Evolutionary conservation across 2,888 invertebrate genomes (phyloP).

Genomic region (Petrolisthes cinctipes): DNA sequence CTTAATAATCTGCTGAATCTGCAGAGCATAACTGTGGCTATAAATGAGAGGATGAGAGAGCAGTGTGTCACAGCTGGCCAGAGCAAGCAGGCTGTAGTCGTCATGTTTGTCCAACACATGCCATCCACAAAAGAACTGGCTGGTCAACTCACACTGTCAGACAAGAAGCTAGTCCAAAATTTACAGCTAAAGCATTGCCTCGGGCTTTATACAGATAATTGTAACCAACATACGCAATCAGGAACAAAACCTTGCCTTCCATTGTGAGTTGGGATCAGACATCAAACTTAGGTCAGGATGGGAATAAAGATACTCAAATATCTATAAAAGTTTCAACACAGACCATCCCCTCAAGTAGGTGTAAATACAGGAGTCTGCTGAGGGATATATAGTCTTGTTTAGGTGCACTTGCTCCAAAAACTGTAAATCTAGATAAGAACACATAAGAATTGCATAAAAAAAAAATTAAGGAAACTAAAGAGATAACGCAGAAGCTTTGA

Average conservation of each 20-base stretch:
- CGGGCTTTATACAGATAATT: constrained; percentile 40
- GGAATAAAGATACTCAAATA: constrained; percentile 23
- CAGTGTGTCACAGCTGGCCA: not conserved
- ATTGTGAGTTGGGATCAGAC: constrained; percentile 42
- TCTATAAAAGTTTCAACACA: constrained; percentile 43
- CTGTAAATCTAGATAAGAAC: not conserved
- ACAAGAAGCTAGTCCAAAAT: constrained; percentile 52
- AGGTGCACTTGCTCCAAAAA: not conserved
- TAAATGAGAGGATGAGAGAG: not conserved
- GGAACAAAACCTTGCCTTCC: constrained; percentile 43
- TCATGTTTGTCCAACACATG: constrained; percentile 42
- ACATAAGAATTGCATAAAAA: not conserved
- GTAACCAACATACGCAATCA: constrained; percentile 42
- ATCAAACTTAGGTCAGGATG: constrained; percentile 33
- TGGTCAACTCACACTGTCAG: constrained; percentile 53
- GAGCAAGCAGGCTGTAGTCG: constrained; percentile 35
- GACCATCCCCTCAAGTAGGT: constrained; percentile 42
- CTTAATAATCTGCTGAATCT: not conserved
- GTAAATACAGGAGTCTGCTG: constrained; percentile 38
- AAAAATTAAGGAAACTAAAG: not conserved
- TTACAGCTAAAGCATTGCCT: constrained; percentile 44
- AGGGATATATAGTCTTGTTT: constrained; percentile 4
- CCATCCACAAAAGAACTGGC: constrained; percentile 50
- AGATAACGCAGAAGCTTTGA: constrained; percentile 28
- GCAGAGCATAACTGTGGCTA: not conserved